These are phyloP conservation scores for Drosophila burlai DNA, from an alignment of 1,140 invertebrate species.

Conservation along the genomic window DNA sequence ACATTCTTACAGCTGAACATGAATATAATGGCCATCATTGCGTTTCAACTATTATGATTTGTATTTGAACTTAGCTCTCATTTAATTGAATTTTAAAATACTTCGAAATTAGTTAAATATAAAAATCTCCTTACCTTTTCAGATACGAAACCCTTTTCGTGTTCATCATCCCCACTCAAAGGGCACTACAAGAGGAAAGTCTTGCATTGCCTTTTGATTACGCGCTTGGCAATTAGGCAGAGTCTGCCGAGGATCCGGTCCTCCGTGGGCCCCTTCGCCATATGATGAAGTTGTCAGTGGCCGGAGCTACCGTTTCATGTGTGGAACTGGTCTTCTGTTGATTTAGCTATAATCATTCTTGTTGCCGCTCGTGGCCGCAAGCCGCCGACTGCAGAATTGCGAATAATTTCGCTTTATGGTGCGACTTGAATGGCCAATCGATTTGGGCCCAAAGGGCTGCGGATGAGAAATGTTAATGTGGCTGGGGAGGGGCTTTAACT, in stretches of 20 bases:
- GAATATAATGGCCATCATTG: too few species aligned
- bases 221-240: constrained; percentile 71
- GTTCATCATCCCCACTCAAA: constrained; percentile 3
- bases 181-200: constrained; percentile 16
- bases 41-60: too few species aligned
- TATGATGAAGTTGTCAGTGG: constrained; percentile 81
- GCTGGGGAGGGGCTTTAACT: constrained; percentile 8
- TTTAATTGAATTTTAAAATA: background rate
- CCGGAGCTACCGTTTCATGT: constrained; percentile 67
- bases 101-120: background rate
- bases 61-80: too few species aligned
- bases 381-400: constrained; percentile 38
- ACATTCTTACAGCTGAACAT: background rate
- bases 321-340: constrained; percentile 55
- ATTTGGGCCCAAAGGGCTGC: constrained; percentile 39
- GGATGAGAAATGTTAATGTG: constrained; percentile 44
- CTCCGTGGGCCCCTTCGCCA: constrained; percentile 33
- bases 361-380: constrained; percentile 31
- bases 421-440: constrained; percentile 41
- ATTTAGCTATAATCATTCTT: constrained; percentile 64
- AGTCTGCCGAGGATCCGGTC: constrained; percentile 16
- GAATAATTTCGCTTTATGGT: constrained; percentile 47
- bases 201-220: constrained; percentile 73
- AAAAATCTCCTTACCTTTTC: background rate
- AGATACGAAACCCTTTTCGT: background rate